Percentiles rank a stretch among this genome's conserved stretches.
phyloP scores from a whole-genome alignment of 2,113 vertebrate species.

The Eulemur macaco region DNA sequence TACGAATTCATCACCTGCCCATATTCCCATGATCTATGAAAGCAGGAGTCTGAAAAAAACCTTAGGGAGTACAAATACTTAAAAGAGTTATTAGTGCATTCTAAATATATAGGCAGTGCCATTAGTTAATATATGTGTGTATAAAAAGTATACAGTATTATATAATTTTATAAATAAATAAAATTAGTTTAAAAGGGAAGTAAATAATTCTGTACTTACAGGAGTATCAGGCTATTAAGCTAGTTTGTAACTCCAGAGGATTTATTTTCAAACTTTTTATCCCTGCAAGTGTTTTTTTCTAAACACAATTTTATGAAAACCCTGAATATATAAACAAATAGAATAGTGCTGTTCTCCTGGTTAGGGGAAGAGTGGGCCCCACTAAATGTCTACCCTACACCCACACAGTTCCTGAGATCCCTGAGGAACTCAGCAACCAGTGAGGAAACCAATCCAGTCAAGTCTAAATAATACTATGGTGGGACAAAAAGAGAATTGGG shows the following conservation, averaged over 20 bases:
- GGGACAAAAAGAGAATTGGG: not conserved
- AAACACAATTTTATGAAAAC: constrained; percentile 16
- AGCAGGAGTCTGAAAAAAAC: constrained; percentile 12
- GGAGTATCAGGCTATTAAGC: not conserved
- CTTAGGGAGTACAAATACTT: not conserved
- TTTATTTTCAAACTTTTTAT: constrained; percentile 7
- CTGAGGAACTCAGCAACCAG: not conserved
- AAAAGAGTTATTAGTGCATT: not conserved
- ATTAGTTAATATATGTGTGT: not conserved
- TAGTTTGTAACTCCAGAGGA: not conserved
- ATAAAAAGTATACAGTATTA: not conserved
- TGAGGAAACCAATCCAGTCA: not conserved
- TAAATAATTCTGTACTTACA: not conserved
- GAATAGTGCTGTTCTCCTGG: not conserved
- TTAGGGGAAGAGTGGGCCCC: not conserved
- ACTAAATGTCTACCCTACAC: not conserved
- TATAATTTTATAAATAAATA: not conserved
- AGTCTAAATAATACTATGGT: not conserved
- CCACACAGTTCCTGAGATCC: not conserved
- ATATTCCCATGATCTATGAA: not conserved
- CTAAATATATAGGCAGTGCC: constrained; percentile 10
- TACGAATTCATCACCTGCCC: not conserved
- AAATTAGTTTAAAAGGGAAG: constrained; percentile 3
- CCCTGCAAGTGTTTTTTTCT: not conserved
- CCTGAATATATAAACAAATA: not conserved